Percentiles rank a stretch among this genome's conserved stretches.
Conservation (phyloP, 2,888 invertebrate genomes). For the Taphrorychus bicolor region DNA sequence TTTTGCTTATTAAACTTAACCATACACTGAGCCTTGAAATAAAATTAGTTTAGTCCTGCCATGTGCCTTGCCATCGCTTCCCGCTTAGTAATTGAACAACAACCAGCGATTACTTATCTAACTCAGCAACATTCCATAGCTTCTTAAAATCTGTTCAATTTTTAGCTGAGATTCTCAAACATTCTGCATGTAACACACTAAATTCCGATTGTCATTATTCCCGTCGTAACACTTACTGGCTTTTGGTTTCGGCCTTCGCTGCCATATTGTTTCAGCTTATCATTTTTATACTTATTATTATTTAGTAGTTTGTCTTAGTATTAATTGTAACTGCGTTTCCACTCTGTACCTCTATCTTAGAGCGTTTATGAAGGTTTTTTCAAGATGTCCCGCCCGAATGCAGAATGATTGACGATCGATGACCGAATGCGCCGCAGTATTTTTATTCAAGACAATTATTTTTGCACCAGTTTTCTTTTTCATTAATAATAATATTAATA, state of each 20-base stretch:
- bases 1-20: no score
- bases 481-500: neutral
- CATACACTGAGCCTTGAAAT: no score
- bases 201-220: conserved; percentile 4
- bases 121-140: conserved; percentile 3
- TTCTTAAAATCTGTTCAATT: neutral
- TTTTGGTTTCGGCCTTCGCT: conserved; percentile 55
- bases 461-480: neutral
- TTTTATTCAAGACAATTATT: neutral
- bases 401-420: conserved; percentile 4
- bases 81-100: neutral
- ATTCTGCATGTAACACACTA: conserved; percentile 58
- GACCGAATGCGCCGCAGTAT: neutral
- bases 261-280: conserved; percentile 42
- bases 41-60: no score
- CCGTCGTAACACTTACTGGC: conserved; percentile 43
- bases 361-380: neutral
- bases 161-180: conserved; percentile 57
- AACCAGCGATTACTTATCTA: neutral
- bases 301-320: neutral
- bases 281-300: neutral
- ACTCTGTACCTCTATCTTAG: neutral
- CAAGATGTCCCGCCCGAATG: conserved; percentile 2
- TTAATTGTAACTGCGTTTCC: neutral
- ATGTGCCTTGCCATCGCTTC: neutral